These are phyloP conservation scores for Lontra canadensis DNA, from an alignment of 2,113 vertebrate genomes.

Conservation along the genomic window DNA sequence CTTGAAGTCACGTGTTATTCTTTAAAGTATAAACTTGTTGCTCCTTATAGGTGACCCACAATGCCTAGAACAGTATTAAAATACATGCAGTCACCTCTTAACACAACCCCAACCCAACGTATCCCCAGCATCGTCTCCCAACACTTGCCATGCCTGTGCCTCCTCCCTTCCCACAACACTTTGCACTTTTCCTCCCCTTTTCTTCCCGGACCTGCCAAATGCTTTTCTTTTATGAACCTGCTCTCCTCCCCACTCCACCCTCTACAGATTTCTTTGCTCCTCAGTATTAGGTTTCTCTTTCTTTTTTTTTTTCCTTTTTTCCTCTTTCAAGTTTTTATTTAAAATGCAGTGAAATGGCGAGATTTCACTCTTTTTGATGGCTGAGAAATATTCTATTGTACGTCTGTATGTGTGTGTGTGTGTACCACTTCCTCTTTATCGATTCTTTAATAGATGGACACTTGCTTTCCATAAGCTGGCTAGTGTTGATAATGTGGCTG, in stretches of 20 bases:
- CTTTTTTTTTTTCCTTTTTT: background rate
- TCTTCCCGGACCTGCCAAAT: background rate
- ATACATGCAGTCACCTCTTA: background rate
- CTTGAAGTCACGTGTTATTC: background rate
- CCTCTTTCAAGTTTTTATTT: background rate
- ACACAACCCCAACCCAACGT: background rate
- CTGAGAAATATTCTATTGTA: background rate
- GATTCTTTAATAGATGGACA: background rate
- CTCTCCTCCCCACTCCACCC: too few species aligned
- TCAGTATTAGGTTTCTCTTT: background rate
- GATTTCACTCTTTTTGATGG: background rate
- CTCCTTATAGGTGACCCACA: background rate
- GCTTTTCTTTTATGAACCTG: background rate
- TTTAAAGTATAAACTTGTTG: background rate
- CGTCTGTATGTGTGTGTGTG: too few species aligned
- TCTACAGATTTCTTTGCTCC: background rate
- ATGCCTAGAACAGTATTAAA: background rate
- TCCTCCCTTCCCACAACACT: rapidly evolving
- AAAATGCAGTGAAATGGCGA: background rate
- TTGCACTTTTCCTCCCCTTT: background rate
- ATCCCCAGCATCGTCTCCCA: background rate
- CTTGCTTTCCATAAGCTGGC: background rate
- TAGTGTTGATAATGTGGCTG: background rate
- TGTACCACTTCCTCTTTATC: background rate
- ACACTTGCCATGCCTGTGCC: rapidly evolving